Conservation (phyloP, 1,140 invertebrate species). For the Lasaia peninsularis region DNA sequence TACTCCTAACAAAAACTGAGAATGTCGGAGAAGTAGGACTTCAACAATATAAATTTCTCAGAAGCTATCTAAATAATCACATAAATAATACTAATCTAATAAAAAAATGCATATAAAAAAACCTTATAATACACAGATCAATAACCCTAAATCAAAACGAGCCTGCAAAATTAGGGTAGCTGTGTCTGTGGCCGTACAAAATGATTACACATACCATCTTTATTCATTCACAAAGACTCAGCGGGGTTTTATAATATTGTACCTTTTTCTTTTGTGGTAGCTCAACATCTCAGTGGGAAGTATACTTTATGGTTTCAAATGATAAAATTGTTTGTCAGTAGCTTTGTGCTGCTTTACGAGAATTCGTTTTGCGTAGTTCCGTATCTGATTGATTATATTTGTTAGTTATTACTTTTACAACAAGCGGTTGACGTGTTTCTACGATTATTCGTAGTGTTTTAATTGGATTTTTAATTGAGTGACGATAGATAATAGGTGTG, state of each 20-base stretch:
- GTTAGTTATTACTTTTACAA: conserved; percentile 40
- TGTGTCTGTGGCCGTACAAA: conserved; percentile 52
- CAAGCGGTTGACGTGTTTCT: conserved; percentile 47
- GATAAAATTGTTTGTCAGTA: conserved; percentile 72
- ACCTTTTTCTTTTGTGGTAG: conserved; percentile 69
- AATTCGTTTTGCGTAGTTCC: conserved; percentile 53
- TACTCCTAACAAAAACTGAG: no score
- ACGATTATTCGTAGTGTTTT: conserved; percentile 10
- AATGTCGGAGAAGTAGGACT: no score
- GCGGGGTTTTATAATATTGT: conserved; percentile 73
- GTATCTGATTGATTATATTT: conserved; percentile 52
- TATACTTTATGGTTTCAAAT: conserved; percentile 74
- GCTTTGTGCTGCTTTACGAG: conserved; percentile 42
- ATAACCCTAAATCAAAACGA: conserved; percentile 71
- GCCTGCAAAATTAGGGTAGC: conserved; percentile 66
- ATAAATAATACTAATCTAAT: no score
- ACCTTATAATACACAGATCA: conserved; percentile 43
- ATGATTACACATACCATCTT: conserved; percentile 71
- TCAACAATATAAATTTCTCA: no score
- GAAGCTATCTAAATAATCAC: no score
- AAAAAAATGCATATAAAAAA: no score
- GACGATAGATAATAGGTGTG: no score
- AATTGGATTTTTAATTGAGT: neutral
- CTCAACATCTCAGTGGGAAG: conserved; percentile 59
- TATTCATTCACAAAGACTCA: conserved; percentile 68